phyloP scores from a whole-genome alignment of 1,140 invertebrate genomes.

The Drosophila rhopaloa region DNA sequence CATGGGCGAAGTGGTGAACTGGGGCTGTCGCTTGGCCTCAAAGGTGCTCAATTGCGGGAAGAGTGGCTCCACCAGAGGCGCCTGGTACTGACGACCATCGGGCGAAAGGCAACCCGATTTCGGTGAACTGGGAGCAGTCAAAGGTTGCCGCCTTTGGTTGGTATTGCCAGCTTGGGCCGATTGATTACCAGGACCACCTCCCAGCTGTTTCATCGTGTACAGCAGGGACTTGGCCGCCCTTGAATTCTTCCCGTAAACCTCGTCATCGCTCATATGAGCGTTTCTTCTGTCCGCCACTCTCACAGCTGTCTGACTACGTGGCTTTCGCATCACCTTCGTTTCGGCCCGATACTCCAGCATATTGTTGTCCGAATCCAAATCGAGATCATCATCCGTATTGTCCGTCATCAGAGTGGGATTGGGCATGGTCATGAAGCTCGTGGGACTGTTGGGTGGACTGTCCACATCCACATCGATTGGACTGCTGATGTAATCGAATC shows the following conservation, averaged over 20 bases:
- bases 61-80: slow-evolving; percentile 75
- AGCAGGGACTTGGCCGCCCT: slow-evolving; percentile 72
- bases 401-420: slow-evolving; percentile 59
- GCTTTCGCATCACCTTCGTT: slow-evolving; percentile 88
- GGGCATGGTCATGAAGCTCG: slow-evolving; percentile 63
- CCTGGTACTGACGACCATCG: slow-evolving; percentile 76
- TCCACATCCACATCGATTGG: slow-evolving; percentile 60
- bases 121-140: slow-evolving; percentile 58
- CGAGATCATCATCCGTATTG: slow-evolving; percentile 79
- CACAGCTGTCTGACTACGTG: slow-evolving; percentile 87
- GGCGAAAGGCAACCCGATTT: slow-evolving; percentile 69
- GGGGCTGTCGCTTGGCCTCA: slow-evolving; percentile 64
- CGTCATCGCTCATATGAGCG: slow-evolving; percentile 75
- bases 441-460: slow-evolving; percentile 65
- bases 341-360: slow-evolving; percentile 86
- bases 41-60: slow-evolving; percentile 75
- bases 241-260: slow-evolving; percentile 77
- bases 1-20: slow-evolving; percentile 21
- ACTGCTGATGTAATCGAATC: slow-evolving; percentile 55
- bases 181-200: slow-evolving; percentile 14
- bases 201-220: slow-evolving; percentile 73
- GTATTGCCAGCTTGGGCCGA: background rate
- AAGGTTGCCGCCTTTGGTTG: slow-evolving; percentile 3
- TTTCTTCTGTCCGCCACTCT: slow-evolving; percentile 62
- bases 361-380: slow-evolving; percentile 77